phyloP scores from a whole-genome alignment of 1,140 invertebrate species.

The Nymphalis io region DNA sequence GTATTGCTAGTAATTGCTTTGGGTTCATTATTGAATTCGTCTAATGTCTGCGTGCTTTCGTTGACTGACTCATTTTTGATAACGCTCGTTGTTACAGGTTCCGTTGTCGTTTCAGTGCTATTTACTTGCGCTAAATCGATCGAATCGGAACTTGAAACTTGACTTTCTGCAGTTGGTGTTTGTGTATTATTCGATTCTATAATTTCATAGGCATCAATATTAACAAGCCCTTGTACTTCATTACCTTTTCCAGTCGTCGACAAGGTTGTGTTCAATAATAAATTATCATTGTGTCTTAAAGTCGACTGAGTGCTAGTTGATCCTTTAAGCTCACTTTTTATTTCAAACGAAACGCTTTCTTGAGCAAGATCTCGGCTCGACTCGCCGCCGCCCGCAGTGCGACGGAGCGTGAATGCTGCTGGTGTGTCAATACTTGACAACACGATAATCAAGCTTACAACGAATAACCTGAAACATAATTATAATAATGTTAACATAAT shows the following conservation, averaged over 20 bases:
- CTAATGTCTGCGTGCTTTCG: neutral
- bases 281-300: neutral
- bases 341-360: slow-evolving; percentile 48
- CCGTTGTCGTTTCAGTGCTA: neutral
- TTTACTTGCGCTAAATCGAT: neutral
- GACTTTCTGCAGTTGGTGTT: neutral
- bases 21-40: slow-evolving; percentile 1
- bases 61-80: neutral
- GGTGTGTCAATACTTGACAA: slow-evolving; percentile 39
- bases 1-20: slow-evolving; percentile 9
- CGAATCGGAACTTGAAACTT: neutral
- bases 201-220: neutral
- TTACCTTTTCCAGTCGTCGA: neutral
- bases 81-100: neutral
- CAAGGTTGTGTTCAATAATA: neutral
- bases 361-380: slow-evolving; percentile 42
- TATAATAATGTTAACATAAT: slow-evolving; percentile 3
- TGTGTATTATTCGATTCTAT: neutral
- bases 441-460: slow-evolving; percentile 35
- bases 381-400: neutral
- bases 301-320: slow-evolving; percentile 30
- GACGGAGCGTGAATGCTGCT: slow-evolving; percentile 36
- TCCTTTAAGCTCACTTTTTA: slow-evolving; percentile 46
- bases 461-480: slow-evolving; percentile 47
- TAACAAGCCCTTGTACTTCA: neutral